Evolutionary conservation across 2,797 vertebrate genomes (phyloP).

Genomic region (Knipowitschia caucasica): DNA sequence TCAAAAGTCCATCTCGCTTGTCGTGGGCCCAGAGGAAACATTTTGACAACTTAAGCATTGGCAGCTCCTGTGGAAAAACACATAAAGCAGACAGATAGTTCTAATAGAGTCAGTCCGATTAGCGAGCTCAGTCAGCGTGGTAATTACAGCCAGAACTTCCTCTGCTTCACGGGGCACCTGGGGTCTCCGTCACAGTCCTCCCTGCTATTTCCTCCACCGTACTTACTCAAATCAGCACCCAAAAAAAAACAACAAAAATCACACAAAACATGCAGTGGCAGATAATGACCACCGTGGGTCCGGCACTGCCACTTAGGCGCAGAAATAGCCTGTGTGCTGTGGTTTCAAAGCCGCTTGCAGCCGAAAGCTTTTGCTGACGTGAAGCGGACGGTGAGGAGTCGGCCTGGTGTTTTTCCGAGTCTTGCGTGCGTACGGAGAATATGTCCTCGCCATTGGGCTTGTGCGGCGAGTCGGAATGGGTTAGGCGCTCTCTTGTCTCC

Average conservation of each 20-base stretch:
- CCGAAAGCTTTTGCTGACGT: conserved; percentile 19
- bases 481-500: conserved; percentile 64
- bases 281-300: conserved; percentile 10
- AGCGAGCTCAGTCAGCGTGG: conserved; percentile 23
- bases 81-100: conserved; percentile 32
- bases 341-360: conserved; percentile 4
- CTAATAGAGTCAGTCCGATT: conserved; percentile 50
- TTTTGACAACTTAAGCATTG: conserved; percentile 25
- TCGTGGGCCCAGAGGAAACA: conserved; percentile 20
- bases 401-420: conserved; percentile 22
- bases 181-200: conserved; percentile 25
- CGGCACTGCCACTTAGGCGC: conserved; percentile 2
- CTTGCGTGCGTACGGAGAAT: conserved; percentile 27
- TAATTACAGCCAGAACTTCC: conserved; percentile 49
- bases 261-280: conserved; percentile 15
- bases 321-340: background rate
- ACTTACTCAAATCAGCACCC: conserved; percentile 34
- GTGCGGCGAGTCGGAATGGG: conserved; percentile 59
- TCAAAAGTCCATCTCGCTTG: conserved; percentile 2
- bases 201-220: conserved; percentile 39
- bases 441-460: conserved; percentile 33
- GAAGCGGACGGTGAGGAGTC: conserved; percentile 12
- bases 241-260: too few species aligned
- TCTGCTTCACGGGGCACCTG: conserved; percentile 39
- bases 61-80: conserved; percentile 33